Evolutionary conservation across 2,888 invertebrate species (phyloP), one percentile per base, ranked within the genome.

Genomic region (Drosophila rubida): DNA sequence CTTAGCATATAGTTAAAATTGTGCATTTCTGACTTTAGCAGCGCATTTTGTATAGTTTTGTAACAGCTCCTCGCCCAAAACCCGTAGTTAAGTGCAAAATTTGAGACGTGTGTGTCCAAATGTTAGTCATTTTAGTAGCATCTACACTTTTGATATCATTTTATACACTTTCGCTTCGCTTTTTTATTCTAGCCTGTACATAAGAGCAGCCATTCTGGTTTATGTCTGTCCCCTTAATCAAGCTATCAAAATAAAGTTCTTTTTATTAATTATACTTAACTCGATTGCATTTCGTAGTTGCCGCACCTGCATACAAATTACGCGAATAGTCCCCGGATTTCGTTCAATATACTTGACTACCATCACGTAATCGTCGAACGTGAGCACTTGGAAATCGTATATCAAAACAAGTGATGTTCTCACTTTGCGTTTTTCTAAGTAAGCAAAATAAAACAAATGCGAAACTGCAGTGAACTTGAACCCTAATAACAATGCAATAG

Each of bases 41-140:
- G 53, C 46, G 76, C 75, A 87, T 87, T 87, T 81, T 42, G 19
- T 60, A 50, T 59, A 58, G 50, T 84, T 80, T 80, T 87, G 51
- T 57, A n/a, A 37, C 9, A 53, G 49, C 11, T 27, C 48, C 32
- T 13, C 14, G 9, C 13, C 19, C 11, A 45, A 45, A 55, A 55
- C 45, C 25, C 22, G 22, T 68, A 74, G 49, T 68, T 53, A 78
- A 81, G 71, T 87, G 82, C 81, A 74, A 60, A 60, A 13, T 41
- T 41, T 32, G 30, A 30, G 30, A 27, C 30, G 35, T 50, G 49
- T 57, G n/a, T 49, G 37, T 42, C 39, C 50, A 65, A 61, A 44
- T 64, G 42, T 63, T 80, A 76, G 66, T 61, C 64, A 51, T 53
- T 66, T 86, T 86, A 69, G 66, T 64, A 55, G 63, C 48, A 61